A percentile compares a stretch with the other conserved stretches of the same genome.
phyloP scores from a whole-genome alignment of 2,113 vertebrate genomes.

The Lates calcarifer region DNA sequence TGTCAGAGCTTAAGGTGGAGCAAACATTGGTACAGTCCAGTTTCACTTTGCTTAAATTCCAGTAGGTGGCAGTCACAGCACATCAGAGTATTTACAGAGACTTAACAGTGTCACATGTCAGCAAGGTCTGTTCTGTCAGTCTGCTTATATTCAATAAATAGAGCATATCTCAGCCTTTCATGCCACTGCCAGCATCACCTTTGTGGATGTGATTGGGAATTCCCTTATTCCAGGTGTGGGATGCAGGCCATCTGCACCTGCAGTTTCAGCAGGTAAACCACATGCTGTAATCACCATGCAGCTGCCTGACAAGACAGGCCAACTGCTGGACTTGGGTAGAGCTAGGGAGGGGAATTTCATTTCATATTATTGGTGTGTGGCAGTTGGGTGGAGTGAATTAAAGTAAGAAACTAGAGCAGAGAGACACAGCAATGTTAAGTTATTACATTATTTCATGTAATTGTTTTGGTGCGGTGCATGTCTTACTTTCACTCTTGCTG shows the following conservation, averaged over 20 bases:
- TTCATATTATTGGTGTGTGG: background rate
- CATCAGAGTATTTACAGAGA: background rate
- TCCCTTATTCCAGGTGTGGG: background rate
- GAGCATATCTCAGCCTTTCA: background rate
- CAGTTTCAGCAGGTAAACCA: background rate
- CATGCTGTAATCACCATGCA: background rate
- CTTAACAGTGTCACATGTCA: background rate
- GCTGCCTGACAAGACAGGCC: background rate
- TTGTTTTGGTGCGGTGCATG: background rate
- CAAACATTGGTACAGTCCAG: too few species aligned
- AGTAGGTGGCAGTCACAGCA: conserved; percentile 7
- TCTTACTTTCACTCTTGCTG: background rate
- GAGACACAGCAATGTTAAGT: background rate
- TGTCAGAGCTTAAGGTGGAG: too few species aligned
- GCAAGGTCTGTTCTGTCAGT: background rate
- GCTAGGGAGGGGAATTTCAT: background rate
- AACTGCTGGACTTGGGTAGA: background rate
- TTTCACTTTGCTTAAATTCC: background rate
- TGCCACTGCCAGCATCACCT: background rate
- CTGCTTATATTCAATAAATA: background rate
- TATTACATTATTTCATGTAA: too few species aligned
- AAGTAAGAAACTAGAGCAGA: background rate
- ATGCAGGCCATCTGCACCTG: background rate
- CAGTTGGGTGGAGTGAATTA: background rate
- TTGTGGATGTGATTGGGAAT: too few species aligned